Base-by-base conservation (phyloP, 2,888 invertebrate species). In the Tineola bisselliella region DNA sequence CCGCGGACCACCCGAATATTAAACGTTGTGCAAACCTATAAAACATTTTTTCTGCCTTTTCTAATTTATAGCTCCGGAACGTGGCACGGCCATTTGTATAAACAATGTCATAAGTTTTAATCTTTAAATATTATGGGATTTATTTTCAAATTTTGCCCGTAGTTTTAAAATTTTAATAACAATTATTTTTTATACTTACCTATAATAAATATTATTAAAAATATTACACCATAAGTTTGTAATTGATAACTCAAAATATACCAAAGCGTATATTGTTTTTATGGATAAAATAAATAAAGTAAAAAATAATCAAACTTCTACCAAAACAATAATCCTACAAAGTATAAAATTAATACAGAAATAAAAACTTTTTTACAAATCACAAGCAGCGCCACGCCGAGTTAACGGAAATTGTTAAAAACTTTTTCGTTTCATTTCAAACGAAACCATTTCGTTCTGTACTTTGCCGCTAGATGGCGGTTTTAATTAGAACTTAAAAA, bases 1-100 rank as follows among this genome's bases (percentile, higher is more conserved):
- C 80, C 75, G 77, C 74, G 81, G 82, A 77, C 82, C 82, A 69
- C 64, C 63, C 57, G 25, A 72, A 80, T 77, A 18, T 13, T 25
- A 25, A 52, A 43, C 15, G 48, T 48, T 48, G 17, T 48, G 48
- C 17, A 48, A 48, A 48, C 48, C 48, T 48, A 48, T 48, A 48
- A 48, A 48, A 48, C 8, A 17, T 17, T 54, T 54, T 54, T 54
- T 54, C 12, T 25, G 11, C n/a, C 15, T 19, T 3, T 3, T 6
- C 25, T 54, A 54, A 54, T 54, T 54, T 54, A 54, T 54, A 12
- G 54, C 17, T 48, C 12, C 25, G 25, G 12, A 54, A 25, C 54
- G 54, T 19, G 54, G 54, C 54, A n/a, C 25, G 17, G 25, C 25
- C 54, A 25, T 25, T 25, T 54, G 54, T 10, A 54, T 25, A 54